Base-by-base conservation (phyloP, 1,140 invertebrate species). In the Rhopalosiphum padi region DNA sequence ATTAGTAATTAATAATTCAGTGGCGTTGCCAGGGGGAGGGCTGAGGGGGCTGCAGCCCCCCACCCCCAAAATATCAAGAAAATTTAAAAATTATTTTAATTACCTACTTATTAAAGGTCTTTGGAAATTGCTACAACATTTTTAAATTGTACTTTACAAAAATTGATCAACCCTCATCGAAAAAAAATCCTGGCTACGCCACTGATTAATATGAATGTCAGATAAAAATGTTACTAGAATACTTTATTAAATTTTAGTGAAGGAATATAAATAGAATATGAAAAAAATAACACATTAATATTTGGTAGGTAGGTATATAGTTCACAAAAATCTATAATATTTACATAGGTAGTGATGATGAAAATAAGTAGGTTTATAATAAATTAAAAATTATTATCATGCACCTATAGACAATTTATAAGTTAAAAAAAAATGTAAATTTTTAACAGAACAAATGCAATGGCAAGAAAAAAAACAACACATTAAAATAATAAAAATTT, bases 281-380 rank as follows among this genome's bases (percentile, higher is more conserved):
- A 77, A 77, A 6, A 6, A 77, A 77, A 77, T n/a, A 35, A 68
- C 60, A 68, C 9, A 15, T 68, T 68, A n/a, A 77, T 77, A 77
- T 77, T 77, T 18, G 15, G 30, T 77, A n/a, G 15, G 30, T 77
- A 77, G 1, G 15, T n/a, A 25, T 25, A 85, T 86, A 86, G 41
- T 46, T 86, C 85, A 86, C 85, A 51, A 88, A 88, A 48, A 88
- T 53, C 46, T 53, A 88, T 88, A 51, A 89, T 37, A 89, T 53
- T 89, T 89, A 89, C 46, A 89, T 89, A 89, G n/a, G n/a, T 89
- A 46, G 9, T 53, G n/a, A 53, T 25, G 35, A 53, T 53, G 55
- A 41, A 89, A 55, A 55, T 55, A 89, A 55, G 51, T 23, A 89
- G 25, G 51, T 53, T 41, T 30, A 90, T 25, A 60, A 53, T n/a